Conservation (phyloP, 2,113 vertebrate genomes). For the Cyprinodon brontotheroides region DNA sequence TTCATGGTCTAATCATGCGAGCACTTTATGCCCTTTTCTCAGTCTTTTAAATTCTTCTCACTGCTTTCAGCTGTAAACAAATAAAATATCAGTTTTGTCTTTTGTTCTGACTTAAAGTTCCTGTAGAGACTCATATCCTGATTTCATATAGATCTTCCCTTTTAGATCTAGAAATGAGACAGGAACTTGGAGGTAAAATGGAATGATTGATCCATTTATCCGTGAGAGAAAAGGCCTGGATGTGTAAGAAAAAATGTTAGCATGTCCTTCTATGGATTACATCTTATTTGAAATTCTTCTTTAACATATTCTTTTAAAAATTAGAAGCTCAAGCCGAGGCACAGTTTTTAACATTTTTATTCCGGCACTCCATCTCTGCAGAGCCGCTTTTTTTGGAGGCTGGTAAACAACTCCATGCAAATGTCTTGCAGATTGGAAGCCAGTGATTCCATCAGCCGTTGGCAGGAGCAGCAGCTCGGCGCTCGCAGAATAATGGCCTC, state of each 20-base stretch:
- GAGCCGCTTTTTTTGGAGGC: constrained; percentile 26
- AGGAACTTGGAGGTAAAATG: background rate
- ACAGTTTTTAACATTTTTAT: background rate
- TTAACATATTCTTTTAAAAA: background rate
- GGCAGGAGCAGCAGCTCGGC: constrained; percentile 49
- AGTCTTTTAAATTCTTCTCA: too few relatives aligned
- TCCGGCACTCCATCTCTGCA: constrained; percentile 30
- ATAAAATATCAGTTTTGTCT: background rate
- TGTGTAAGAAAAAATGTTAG: background rate
- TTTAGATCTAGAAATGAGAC: background rate
- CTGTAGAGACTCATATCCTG: too few relatives aligned
- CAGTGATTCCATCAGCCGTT: constrained; percentile 77
- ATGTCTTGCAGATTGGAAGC: constrained; percentile 53
- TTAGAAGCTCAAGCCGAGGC: background rate
- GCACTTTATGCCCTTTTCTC: background rate
- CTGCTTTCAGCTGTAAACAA: background rate
- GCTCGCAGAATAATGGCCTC: constrained; percentile 60
- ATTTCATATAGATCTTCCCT: background rate
- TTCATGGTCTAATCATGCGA: background rate
- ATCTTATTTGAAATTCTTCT: background rate
- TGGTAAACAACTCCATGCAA: constrained; percentile 60
- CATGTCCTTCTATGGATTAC: too few relatives aligned
- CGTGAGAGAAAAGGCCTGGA: background rate
- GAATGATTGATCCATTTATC: background rate
- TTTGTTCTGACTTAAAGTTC: background rate